phyloP scores from a whole-genome alignment of 1,140 invertebrate genomes.

The Uloborus diversus region DNA sequence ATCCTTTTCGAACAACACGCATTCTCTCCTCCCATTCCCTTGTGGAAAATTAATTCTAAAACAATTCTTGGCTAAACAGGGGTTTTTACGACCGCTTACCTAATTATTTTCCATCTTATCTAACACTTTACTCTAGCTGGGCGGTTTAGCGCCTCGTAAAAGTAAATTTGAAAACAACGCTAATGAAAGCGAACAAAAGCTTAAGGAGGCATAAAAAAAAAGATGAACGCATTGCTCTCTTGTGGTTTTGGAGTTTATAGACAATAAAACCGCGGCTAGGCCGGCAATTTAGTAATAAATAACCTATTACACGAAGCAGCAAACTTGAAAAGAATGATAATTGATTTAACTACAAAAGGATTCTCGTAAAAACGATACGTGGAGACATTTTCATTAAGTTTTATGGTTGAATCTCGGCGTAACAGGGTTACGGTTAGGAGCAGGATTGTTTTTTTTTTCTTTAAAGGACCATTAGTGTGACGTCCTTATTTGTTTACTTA shows the following conservation, averaged over 20 bases:
- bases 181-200: background rate
- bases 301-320: conserved; percentile 1
- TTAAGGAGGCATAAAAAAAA: background rate
- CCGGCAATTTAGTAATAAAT: conserved; percentile 19
- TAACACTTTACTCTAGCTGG: background rate
- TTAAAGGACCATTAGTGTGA: background rate
- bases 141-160: conserved; percentile 2
- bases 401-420: background rate
- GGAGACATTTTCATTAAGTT: conserved; percentile 29
- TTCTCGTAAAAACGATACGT: conserved; percentile 15
- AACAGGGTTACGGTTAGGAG: background rate
- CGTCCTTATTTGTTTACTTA: background rate
- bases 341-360: conserved; percentile 33
- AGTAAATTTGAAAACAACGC: background rate
- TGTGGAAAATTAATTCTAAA: background rate
- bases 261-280: conserved; percentile 20
- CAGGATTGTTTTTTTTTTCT: background rate
- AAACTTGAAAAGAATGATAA: conserved; percentile 12
- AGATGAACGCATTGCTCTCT: conserved; percentile 4
- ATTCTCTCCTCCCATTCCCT: background rate
- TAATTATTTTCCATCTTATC: conserved; percentile 38
- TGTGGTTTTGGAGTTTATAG: conserved; percentile 21
- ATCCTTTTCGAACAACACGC: no score
- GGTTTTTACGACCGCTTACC: conserved; percentile 22
- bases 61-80: background rate